Base-by-base conservation (phyloP, 2,113 vertebrate genomes). In the Heterotilapia buettikoferi region DNA sequence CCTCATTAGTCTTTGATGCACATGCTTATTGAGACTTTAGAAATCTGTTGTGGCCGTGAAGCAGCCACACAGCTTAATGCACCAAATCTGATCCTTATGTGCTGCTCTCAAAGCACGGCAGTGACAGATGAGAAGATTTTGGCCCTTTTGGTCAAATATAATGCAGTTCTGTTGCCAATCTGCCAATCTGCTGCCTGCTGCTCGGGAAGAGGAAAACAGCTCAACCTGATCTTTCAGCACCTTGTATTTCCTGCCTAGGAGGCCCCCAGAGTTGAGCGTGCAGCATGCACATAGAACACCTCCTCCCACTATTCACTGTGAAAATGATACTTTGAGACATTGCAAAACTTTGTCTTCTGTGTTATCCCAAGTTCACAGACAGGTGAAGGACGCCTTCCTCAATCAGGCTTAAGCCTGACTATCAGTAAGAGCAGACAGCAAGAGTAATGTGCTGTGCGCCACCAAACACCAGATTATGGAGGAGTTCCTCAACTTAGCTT, bases 81-180 rank as follows among this genome's bases (percentile, higher is more conserved):
- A 73, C 13, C 21, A 45, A 73, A 73, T 45, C 66, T 73, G 66
- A 3, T 45, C 1, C 38, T 43, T 43, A 24, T 43, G 13, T 45
- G 38, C 38, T 13, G 5, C 21, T 45, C 68, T 45, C 21, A 45
- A 26, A 26, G 68, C 68, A 16, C 9, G 8, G 8, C 38, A 45
- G 13, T 26, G 1, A 73, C 38, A 73, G 38, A 45, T 26, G 13
- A 26, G 38, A 73, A 6, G 38, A 73, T 73, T 45, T 73, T 45
- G 38, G 68, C 5, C 38, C 3, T 73, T 73, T 26, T 45, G 21
- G 38, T 45, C 16, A 31, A 61, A 33, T 61, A 33, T 18, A 11
- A 10, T 21, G 52, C n/a, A 53, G 52, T 10, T 11, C 29, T 19
- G 16, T 2, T 0, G n/a, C n/a, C n/a, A n/a, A n/a, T n/a, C 68